Evolutionary conservation across 2,113 vertebrate species (phyloP).

Genomic region (Halichoeres trimaculatus): DNA sequence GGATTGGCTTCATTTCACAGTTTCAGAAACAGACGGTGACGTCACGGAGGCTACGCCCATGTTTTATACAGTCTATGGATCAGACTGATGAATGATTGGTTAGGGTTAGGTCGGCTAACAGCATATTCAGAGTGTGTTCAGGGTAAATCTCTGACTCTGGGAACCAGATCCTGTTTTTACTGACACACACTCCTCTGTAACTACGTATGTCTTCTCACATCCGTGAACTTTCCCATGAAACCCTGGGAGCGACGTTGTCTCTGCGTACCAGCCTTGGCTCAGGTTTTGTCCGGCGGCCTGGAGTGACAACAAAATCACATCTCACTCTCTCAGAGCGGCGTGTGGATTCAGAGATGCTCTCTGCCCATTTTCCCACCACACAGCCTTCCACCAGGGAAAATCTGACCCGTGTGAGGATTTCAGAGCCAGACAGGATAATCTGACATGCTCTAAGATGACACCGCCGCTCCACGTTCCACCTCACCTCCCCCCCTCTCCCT

Average conservation of each 20-base stretch:
- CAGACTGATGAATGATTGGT: too few species aligned
- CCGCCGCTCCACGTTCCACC: conserved; percentile 52
- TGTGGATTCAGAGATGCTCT: conserved; percentile 42
- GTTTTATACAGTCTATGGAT: too few species aligned
- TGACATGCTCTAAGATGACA: conserved; percentile 73
- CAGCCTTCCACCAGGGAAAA: conserved; percentile 63
- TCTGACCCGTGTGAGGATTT: conserved; percentile 73
- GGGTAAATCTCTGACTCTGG: too few species aligned
- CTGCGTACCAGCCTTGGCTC: conserved; percentile 4
- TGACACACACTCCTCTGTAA: background rate
- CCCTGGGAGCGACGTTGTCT: background rate
- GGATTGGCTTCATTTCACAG: too few species aligned
- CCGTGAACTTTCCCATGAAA: background rate
- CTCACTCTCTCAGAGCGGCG: conserved; percentile 38
- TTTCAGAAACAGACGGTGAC: too few species aligned
- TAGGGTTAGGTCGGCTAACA: too few species aligned
- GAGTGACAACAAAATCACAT: conserved; percentile 53
- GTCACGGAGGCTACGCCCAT: too few species aligned
- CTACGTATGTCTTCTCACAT: background rate
- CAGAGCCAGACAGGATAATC: conserved; percentile 74
- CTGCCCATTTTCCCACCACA: conserved; percentile 69
- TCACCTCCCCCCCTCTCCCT: conserved; percentile 24
- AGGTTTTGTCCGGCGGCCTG: conserved; percentile 27
- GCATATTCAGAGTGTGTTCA: too few species aligned
- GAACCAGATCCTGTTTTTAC: background rate